These are phyloP conservation scores for Arizona elegans DNA, from an alignment of 2,113 vertebrate genomes.

Conservation along the genomic window DNA sequence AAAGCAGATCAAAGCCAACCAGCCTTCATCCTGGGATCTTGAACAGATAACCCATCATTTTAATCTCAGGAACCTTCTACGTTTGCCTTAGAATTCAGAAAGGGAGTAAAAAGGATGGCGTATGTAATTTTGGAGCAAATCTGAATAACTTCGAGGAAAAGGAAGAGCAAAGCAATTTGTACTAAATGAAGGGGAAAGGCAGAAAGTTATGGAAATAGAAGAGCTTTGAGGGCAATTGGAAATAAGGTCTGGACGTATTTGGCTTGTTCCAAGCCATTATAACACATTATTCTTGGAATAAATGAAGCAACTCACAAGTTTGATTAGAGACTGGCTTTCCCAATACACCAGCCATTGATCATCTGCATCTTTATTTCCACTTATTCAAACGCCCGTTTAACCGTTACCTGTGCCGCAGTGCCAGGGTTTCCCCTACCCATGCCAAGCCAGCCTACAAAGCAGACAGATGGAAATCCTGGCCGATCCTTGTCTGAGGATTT, in stretches of 20 bases:
- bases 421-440: too few relatives aligned
- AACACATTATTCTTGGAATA: not conserved
- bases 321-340: not conserved
- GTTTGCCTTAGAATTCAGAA: not conserved
- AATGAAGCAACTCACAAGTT: not conserved
- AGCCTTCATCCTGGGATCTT: not conserved
- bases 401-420: not conserved
- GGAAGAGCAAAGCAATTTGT: not conserved
- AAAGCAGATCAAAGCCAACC: not conserved
- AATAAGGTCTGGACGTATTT: not conserved
- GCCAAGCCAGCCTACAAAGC: not conserved
- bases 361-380: not conserved
- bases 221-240: not conserved
- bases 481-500: not conserved
- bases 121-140: not conserved
- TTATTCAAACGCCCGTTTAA: not conserved
- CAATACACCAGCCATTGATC: not conserved
- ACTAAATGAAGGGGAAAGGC: not conserved
- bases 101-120: not conserved
- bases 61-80: not conserved
- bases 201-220: not conserved
- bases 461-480: not conserved
- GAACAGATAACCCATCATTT: not conserved
- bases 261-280: too few relatives aligned
- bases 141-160: not conserved